phyloP scores from a whole-genome alignment of 2,797 vertebrate genomes.

The Phyllotis vaccarum region DNA sequence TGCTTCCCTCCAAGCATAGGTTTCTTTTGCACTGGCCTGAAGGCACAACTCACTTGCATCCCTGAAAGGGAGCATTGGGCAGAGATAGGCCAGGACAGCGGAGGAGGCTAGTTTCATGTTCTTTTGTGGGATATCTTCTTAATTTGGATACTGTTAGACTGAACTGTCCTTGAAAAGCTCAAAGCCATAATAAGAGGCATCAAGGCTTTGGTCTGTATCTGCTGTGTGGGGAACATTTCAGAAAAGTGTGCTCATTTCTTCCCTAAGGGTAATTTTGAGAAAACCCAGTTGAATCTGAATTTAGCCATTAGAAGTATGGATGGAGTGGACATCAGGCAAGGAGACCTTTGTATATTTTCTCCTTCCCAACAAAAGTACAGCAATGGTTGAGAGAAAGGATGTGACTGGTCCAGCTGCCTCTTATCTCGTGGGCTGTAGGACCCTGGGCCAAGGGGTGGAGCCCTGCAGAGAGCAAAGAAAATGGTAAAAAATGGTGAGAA shows the following conservation, averaged over 20 bases:
- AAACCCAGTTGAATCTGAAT: slow-evolving; percentile 31
- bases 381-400: neutral
- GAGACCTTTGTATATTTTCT: neutral
- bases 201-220: neutral
- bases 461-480: neutral
- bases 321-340: neutral
- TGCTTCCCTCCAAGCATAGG: neutral
- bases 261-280: slow-evolving; percentile 40
- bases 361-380: neutral
- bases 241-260: neutral
- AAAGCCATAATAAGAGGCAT: neutral
- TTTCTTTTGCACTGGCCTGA: neutral
- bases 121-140: neutral
- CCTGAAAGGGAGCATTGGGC: neutral
- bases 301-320: neutral
- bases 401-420: neutral
- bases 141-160: neutral
- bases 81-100: neutral
- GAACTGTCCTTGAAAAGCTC: neutral
- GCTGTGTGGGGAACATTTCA: neutral
- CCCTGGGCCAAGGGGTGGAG: neutral
- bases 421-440: neutral
- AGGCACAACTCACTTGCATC: neutral
- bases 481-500: neutral
- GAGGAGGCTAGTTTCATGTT: neutral